A percentile compares a stretch with the other conserved stretches of the same genome.
phyloP scores from a whole-genome alignment of 1,140 invertebrate genomes.

The Drosophila equinoxialis region DNA sequence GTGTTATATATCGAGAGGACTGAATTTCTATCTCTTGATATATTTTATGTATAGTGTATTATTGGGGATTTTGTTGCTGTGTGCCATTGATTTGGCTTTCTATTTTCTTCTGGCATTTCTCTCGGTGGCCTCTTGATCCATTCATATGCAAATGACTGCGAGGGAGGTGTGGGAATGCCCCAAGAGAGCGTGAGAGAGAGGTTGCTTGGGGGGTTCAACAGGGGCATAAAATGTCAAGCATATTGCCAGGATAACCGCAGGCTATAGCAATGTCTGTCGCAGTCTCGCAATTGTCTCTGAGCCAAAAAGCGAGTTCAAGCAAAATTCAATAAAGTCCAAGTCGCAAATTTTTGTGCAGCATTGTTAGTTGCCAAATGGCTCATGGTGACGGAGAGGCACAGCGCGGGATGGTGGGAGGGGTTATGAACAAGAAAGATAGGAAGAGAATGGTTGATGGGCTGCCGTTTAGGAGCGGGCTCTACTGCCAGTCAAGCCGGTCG shows the following conservation, averaged over 20 bases:
- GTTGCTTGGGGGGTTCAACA: not conserved
- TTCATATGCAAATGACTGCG: constrained; percentile 20
- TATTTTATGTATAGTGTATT: not conserved
- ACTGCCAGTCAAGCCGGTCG: constrained; percentile 1
- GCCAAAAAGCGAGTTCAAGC: constrained; percentile 9
- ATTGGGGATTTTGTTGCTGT: not conserved
- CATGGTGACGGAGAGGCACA: not conserved
- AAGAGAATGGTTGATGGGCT: not conserved
- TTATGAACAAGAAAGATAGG: not conserved
- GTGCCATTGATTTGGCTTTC: constrained; percentile 9
- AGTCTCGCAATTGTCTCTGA: constrained; percentile 16
- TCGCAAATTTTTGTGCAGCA: constrained; percentile 23
- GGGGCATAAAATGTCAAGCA: constrained; percentile 20
- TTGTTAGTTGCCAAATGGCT: constrained; percentile 21
- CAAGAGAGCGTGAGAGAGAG: not conserved
- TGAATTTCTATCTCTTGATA: not conserved
- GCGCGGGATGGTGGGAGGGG: not conserved
- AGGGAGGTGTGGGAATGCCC: not conserved
- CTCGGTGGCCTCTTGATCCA: constrained; percentile 19
- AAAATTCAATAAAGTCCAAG: constrained; percentile 25
- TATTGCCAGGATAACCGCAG: constrained; percentile 21
- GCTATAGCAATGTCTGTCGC: constrained; percentile 3
- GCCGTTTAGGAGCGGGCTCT: not conserved
- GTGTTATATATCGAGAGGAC: no score
- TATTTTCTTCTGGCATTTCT: constrained; percentile 17